phyloP scores from a whole-genome alignment of 2,888 invertebrate genomes.

The Perithous albicinctus region DNA sequence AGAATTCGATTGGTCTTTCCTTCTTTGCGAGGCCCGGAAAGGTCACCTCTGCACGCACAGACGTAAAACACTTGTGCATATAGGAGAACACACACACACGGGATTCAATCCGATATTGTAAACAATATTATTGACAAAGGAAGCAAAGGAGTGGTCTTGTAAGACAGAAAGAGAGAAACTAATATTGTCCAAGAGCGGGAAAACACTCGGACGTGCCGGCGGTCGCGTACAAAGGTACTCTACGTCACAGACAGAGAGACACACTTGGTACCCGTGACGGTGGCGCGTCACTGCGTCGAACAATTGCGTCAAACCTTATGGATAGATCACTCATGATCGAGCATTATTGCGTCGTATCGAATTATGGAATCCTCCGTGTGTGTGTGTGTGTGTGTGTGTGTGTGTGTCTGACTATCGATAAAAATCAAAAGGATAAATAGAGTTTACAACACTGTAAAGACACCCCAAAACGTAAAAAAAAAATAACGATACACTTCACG shows the following conservation, averaged over 20 bases:
- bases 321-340: slow-evolving; percentile 45
- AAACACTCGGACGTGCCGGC: slow-evolving; percentile 33
- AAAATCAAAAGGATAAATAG: not conserved
- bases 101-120: slow-evolving; percentile 19
- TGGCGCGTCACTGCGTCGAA: slow-evolving; percentile 63
- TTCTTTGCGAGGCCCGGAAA: slow-evolving; percentile 44
- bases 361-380: not conserved
- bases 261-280: slow-evolving; percentile 54
- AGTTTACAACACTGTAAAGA: not conserved
- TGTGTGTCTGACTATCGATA: not conserved
- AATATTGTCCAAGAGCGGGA: slow-evolving; percentile 24
- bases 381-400: not conserved
- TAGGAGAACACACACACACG: not conserved
- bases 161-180: slow-evolving; percentile 7
- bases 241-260: slow-evolving; percentile 47
- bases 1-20: slow-evolving; percentile 48
- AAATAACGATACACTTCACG: slow-evolving; percentile 9
- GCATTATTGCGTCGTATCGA: slow-evolving; percentile 33
- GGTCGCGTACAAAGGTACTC: slow-evolving; percentile 30
- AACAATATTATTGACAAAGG: slow-evolving; percentile 22
- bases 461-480: not conserved
- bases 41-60: slow-evolving; percentile 68
- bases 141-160: not conserved
- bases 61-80: slow-evolving; percentile 15
- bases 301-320: slow-evolving; percentile 63